Evolutionary conservation across 2,113 vertebrate genomes (phyloP).

Genomic region (Aspiorhynchus laticeps): DNA sequence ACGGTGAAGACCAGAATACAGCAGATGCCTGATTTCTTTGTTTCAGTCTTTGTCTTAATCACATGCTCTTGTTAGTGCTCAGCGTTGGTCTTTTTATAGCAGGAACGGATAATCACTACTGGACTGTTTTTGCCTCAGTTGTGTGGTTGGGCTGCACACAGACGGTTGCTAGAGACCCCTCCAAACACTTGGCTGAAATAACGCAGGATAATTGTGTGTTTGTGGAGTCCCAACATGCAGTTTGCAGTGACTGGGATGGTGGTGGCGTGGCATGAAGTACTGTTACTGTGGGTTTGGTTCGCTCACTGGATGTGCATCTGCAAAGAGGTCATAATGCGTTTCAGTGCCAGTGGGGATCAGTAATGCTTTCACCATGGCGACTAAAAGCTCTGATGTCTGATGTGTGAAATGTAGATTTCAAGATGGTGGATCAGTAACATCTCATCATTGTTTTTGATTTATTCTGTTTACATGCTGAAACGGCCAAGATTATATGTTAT

Average conservation of each 20-base stretch:
- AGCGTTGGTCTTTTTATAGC: slow-evolving; percentile 41
- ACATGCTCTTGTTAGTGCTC: not conserved
- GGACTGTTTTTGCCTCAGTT: slow-evolving; percentile 31
- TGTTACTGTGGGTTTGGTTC: not conserved
- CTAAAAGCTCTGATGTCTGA: slow-evolving; percentile 25
- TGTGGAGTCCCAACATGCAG: slow-evolving; percentile 37
- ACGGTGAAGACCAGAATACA: not conserved
- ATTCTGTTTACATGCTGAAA: not conserved
- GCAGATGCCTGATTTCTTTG: slow-evolving; percentile 8
- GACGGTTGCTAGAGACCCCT: slow-evolving; percentile 55
- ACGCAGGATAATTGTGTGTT: slow-evolving; percentile 50
- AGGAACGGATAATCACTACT: slow-evolving; percentile 50
- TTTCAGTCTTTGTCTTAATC: slow-evolving; percentile 32
- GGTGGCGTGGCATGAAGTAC: not conserved
- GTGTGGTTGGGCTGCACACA: slow-evolving; percentile 41
- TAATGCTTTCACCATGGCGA: slow-evolving; percentile 29
- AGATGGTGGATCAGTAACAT: slow-evolving; percentile 5
- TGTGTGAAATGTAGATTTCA: slow-evolving; percentile 26
- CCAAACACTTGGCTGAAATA: slow-evolving; percentile 45
- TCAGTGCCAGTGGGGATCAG: not conserved
- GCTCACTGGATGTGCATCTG: not conserved
- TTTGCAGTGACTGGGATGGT: slow-evolving; percentile 23
- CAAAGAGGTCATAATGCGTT: not conserved
- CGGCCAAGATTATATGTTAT: not conserved
- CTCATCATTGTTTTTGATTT: not conserved